Evolutionary conservation across 2,113 vertebrate species (phyloP).

Genomic region (Ptyas mucosa): DNA sequence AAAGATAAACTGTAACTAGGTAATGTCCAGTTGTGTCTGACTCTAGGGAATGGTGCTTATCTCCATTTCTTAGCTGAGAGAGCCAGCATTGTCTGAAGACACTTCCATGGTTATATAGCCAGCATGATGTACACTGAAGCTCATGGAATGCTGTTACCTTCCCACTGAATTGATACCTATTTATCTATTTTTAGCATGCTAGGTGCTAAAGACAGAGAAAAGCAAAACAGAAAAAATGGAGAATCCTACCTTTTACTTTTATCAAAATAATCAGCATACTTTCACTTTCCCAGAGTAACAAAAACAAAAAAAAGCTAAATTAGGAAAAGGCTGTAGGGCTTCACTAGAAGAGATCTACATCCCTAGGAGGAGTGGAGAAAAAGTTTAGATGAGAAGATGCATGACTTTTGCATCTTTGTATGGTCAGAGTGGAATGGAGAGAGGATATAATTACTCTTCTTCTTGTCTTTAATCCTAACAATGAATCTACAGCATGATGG

Average conservation of each 20-base stretch:
- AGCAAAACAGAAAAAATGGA: background rate
- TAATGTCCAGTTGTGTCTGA: background rate
- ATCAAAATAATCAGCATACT: background rate
- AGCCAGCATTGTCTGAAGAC: background rate
- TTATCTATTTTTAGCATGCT: background rate
- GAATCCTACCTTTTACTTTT: background rate
- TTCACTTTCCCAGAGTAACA: background rate
- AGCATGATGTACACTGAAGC: background rate
- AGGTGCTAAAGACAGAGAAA: background rate
- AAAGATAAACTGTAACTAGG: background rate
- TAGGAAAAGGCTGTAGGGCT: background rate
- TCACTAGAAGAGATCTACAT: background rate
- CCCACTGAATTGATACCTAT: background rate
- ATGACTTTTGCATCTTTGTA: background rate
- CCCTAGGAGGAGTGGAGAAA: background rate
- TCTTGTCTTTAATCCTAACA: background rate
- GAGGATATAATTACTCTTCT: background rate
- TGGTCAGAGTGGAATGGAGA: background rate
- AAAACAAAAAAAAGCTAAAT: background rate
- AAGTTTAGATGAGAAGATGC: background rate
- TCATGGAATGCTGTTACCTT: background rate
- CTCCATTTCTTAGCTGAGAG: background rate
- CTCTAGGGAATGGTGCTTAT: background rate
- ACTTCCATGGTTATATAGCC: background rate
- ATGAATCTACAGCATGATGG: background rate